Base-by-base conservation (phyloP, 2,113 vertebrate species). In the Cariama cristata region DNA sequence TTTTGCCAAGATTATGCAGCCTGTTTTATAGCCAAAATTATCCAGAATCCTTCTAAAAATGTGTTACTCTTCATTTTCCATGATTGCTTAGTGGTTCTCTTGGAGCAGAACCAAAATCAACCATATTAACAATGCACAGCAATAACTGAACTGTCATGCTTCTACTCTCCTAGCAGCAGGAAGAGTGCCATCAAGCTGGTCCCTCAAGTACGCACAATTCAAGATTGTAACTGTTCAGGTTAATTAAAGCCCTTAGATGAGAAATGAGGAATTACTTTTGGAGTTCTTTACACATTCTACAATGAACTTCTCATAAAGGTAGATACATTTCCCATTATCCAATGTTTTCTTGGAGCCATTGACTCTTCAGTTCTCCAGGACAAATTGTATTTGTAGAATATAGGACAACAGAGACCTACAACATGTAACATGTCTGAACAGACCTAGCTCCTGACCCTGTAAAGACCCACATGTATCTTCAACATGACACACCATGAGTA, bases 21-120 rank as follows among this genome's bases (percentile, higher is more conserved):
- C 95, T 94, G 96, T 94, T 96, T 97, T 92, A 97, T 97, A 95
- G 97, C 97, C 97, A 97, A 97, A 97, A 98, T 97, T 97, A 97
- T 97, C 96, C 98, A 98, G 93, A 98, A 98, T 97, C 90, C 92
- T 97, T 98, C 96, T 96, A 97, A 96, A 97, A 97, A 98, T 97
- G 96, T 97, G 92, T 98, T 98, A 97, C 79, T 96, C 97, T 98
- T 98, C 97, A 97, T 97, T 98, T 98, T 98, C 98, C 97, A 79
- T 97, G 97, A 97, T 95, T 96, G 79, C 94, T 97, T 95, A 97
- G 97, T 97, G 88, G 96, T 97, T 98, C 96, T 96, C 85, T 97
- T 98, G 97, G 97, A 98, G 97, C 79, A 60, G 22, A 18, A 97
- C 95, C 95, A 98, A 97, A 86, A 98, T 97, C 97, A 97, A 98